Conservation (phyloP, 2,888 invertebrate species). For the Oxycera nigricornis region DNA sequence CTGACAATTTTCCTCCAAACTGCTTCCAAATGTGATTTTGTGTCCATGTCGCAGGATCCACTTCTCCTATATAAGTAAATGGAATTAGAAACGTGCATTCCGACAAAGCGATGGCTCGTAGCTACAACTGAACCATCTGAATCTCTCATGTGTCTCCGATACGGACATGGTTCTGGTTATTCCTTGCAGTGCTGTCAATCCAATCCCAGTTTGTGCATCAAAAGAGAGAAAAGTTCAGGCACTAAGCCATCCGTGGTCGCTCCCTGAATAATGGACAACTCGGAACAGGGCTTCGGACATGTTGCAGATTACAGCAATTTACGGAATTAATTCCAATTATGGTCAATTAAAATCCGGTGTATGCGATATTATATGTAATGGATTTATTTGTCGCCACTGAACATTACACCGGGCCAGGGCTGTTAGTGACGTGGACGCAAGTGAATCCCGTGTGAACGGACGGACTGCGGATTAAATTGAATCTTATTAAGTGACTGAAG, state of each 20-base stretch:
- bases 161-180: neutral
- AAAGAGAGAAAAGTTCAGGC: neutral
- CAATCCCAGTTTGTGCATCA: neutral
- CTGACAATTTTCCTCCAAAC: neutral
- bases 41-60: neutral
- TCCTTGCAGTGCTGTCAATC: neutral
- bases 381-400: slow-evolving; percentile 39
- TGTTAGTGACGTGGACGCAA: no score
- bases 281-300: slow-evolving; percentile 35
- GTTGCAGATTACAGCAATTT: slow-evolving; percentile 41
- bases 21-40: neutral
- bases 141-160: neutral
- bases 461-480: neutral
- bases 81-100: slow-evolving; percentile 9
- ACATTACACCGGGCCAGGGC: neutral
- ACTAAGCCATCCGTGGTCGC: neutral
- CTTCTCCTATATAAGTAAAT: neutral
- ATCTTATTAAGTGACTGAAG: slow-evolving; percentile 22
- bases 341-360: slow-evolving; percentile 50
- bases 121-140: neutral
- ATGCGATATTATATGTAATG: slow-evolving; percentile 26
- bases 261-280: slow-evolving; percentile 9
- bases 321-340: slow-evolving; percentile 50
- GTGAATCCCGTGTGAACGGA: neutral
- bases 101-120: neutral